These are phyloP conservation scores for Prenolepis imparis DNA, from an alignment of 2,888 invertebrate genomes.

Conservation along the genomic window DNA sequence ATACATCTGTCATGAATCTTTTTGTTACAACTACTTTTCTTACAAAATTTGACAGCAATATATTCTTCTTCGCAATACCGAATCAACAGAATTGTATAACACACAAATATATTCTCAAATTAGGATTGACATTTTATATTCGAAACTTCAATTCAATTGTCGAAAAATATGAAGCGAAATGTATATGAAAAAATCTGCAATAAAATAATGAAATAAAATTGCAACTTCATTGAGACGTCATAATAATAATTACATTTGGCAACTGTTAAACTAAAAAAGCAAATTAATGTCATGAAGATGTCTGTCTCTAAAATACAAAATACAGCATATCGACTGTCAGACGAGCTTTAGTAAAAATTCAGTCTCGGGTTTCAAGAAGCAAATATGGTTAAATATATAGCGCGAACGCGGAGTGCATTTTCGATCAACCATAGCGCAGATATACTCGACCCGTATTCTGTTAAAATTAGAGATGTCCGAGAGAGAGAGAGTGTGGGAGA, in stretches of 20 bases:
- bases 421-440: constrained; percentile 16
- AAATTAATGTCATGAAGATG: neutral
- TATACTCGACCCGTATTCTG: constrained; percentile 37
- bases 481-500: constrained; percentile 4
- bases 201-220: neutral
- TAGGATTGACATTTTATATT: neutral
- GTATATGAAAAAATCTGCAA: neutral
- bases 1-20: neutral
- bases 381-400: neutral
- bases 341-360: neutral
- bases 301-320: neutral
- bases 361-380: neutral
- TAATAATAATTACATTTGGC: neutral
- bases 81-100: neutral
- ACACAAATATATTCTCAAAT: neutral
- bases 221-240: neutral
- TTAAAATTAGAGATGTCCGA: constrained; percentile 50
- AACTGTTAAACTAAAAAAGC: neutral
- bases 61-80: neutral
- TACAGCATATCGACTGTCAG: neutral
- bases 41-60: neutral
- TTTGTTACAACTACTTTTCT: neutral
- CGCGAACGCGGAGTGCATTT: constrained; percentile 10
- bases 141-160: neutral
- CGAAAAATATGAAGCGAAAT: neutral